These are phyloP conservation scores for Tanypteryx hageni DNA, from an alignment of 2,888 invertebrate genomes.

Conservation along the genomic window DNA sequence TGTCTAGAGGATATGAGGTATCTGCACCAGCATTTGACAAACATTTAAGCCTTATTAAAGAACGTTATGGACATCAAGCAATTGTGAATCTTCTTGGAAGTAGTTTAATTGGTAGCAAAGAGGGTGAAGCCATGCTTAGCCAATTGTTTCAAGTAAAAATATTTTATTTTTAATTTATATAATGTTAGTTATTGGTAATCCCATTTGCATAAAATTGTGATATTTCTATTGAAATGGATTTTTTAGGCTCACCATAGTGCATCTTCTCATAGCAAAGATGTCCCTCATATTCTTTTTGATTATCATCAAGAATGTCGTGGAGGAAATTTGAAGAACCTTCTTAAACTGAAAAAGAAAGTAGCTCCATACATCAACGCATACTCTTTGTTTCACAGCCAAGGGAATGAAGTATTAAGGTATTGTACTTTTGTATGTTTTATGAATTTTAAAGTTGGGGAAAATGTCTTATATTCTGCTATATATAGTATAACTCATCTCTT, in stretches of 20 bases:
- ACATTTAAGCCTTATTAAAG: slow-evolving; percentile 90
- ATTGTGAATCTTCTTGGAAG: slow-evolving; percentile 96
- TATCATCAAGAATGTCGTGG: slow-evolving; percentile 96
- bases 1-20: slow-evolving; percentile 96
- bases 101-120: slow-evolving; percentile 94
- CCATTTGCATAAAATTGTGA: no score
- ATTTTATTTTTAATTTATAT: background rate
- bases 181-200: background rate
- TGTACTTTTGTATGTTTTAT: background rate
- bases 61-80: slow-evolving; percentile 93
- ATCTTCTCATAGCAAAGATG: slow-evolving; percentile 85
- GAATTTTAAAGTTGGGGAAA: no score
- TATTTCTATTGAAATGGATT: slow-evolving; percentile 38
- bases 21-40: slow-evolving; percentile 95
- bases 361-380: slow-evolving; percentile 85
- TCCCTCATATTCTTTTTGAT: slow-evolving; percentile 95
- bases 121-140: slow-evolving; percentile 97
- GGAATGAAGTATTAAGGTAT: slow-evolving; percentile 75
- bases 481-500: no score
- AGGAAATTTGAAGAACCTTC: slow-evolving; percentile 87
- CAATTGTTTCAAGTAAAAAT: slow-evolving; percentile 87
- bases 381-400: slow-evolving; percentile 84
- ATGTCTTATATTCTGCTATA: no score
- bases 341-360: slow-evolving; percentile 88
- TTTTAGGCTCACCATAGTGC: slow-evolving; percentile 87